Evolutionary conservation across 2,888 invertebrate species (phyloP).

Genomic region (Erynnis tages): DNA sequence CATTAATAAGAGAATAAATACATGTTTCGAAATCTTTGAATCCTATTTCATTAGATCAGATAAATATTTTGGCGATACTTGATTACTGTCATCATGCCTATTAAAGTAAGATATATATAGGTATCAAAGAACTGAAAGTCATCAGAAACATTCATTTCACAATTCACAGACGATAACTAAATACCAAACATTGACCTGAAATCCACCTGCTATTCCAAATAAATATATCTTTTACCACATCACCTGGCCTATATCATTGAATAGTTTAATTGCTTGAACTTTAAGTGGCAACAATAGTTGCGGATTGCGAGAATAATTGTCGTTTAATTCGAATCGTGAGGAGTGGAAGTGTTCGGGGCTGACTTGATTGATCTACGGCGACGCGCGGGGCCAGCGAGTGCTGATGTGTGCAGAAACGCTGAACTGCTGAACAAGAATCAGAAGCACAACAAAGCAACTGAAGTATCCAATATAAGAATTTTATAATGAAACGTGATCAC

Average conservation of each 20-base stretch:
- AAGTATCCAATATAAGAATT: too few species aligned
- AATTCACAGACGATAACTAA: background rate
- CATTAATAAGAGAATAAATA: too few species aligned
- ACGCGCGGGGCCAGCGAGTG: background rate
- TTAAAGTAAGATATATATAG: too few species aligned
- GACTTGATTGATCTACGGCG: constrained; percentile 18
- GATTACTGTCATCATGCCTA: too few species aligned
- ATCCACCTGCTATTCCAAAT: constrained; percentile 13
- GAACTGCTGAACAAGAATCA: background rate
- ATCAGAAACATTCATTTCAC: background rate
- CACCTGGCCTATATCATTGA: constrained; percentile 1
- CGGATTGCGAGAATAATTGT: constrained; percentile 21
- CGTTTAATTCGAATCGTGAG: constrained; percentile 25
- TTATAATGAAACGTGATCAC: too few species aligned
- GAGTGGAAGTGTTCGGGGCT: constrained; percentile 8
- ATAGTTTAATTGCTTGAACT: constrained; percentile 25
- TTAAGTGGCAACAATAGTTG: constrained; percentile 21
- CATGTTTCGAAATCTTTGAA: too few species aligned
- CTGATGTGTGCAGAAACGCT: background rate
- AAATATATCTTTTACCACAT: constrained; percentile 1
- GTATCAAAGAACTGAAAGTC: too few species aligned
- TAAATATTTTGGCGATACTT: too few species aligned
- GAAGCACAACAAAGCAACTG: too few species aligned
- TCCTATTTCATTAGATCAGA: too few species aligned
- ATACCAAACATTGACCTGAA: background rate